Evolutionary conservation across 2,888 invertebrate genomes (phyloP), one percentile per base, ranked within the genome.

Genomic region (Lacanobia oleracea): DNA sequence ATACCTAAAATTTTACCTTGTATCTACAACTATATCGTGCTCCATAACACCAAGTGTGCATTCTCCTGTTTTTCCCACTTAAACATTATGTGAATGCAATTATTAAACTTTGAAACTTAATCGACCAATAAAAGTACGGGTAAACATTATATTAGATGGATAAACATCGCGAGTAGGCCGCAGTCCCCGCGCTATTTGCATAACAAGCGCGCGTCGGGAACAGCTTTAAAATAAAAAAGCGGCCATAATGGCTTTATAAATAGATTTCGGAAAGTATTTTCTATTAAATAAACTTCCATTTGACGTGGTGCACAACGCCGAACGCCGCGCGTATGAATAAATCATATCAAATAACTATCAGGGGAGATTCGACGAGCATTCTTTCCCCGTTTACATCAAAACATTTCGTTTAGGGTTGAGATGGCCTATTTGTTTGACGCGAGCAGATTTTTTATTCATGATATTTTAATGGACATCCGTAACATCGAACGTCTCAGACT

Each of bases 281-380:
- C 92, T 94, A 95, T 95, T 95, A 95, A 93, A 93, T 93, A 94
- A 94, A 94, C 96, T 96, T 94, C 96, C 95, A 92, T 93, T 91
- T 91, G 91, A 92, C 93, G 90, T 89, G 87, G 87, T 87, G 82
- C 62, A 69, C 78, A 79, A 82, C 82, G 60, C 82, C 88, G 91
- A 88, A 86, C 90, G 91, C 88, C 89, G 88, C 86, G 92, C 91
- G 96, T 95, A 97, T 97, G 97, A 97, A 97, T 97, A 97, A 97
- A 97, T 97, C 96, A 97, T 97, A 97, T 97, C 96, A 97, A 97
- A 97, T 97, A 97, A 97, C 97, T 97, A 97, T 97, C 97, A 97
- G 94, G 96, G 96, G 96, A 95, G 92, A 90, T 91, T 74, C 84
- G 82, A 84, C 81, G 80, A 87, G 87, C 90, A 92, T 92, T 93